Evolutionary conservation across 2,113 vertebrate species (phyloP).

Genomic region (Pollachius pollachius): DNA sequence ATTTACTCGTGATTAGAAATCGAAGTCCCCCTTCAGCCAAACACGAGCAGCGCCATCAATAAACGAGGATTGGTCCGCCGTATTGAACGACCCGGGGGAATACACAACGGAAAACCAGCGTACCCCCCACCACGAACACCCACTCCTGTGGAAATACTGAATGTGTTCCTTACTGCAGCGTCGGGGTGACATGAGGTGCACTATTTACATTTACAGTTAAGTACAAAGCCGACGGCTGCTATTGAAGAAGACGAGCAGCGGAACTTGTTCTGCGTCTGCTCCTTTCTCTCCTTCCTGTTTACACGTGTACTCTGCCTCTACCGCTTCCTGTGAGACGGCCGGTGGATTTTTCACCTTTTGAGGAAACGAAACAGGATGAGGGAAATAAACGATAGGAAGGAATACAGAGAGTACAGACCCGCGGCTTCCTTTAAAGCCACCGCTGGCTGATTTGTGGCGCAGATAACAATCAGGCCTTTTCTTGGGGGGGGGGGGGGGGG

Average conservation of each 20-base stretch:
- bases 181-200: neutral
- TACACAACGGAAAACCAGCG: neutral
- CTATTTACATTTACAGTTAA: neutral
- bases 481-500: constrained; percentile 27
- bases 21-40: constrained; percentile 12
- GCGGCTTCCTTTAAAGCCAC: neutral
- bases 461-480: constrained; percentile 23
- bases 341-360: too few relatives aligned
- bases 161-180: constrained; percentile 4
- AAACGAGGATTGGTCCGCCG: constrained; percentile 5
- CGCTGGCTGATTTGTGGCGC: constrained; percentile 11
- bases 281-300: too few relatives aligned
- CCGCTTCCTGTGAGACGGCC: too few relatives aligned
- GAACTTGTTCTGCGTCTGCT: too few relatives aligned
- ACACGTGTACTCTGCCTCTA: too few relatives aligned
- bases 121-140: neutral
- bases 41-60: constrained; percentile 7
- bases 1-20: constrained; percentile 24
- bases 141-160: neutral
- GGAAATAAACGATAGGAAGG: neutral
- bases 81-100: constrained; percentile 6
- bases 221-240: neutral
- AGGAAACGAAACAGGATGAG: too few relatives aligned
- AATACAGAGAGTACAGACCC: neutral
- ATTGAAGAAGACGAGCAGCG: too few relatives aligned